Evolutionary conservation across 2,888 invertebrate genomes (phyloP).

Genomic region (Leptinotarsa haldemani): DNA sequence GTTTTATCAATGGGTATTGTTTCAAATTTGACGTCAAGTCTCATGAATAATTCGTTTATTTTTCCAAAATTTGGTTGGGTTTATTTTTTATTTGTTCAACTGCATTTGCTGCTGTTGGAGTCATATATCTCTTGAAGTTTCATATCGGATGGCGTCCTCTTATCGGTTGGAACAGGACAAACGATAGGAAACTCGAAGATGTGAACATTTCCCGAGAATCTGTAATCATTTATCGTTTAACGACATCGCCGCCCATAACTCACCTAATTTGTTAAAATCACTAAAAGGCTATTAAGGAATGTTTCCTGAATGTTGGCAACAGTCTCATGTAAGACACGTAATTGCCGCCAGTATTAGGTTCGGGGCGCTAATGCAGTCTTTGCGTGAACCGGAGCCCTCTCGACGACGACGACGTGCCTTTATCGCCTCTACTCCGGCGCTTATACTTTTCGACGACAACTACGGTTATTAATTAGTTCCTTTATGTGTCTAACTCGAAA

Average conservation of each 20-base stretch:
- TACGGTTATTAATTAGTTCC: conserved; percentile 23
- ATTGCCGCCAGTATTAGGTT: conserved; percentile 37
- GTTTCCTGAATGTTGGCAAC: conserved; percentile 44
- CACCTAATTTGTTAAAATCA: conserved; percentile 50
- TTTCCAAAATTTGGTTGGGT: too few relatives aligned
- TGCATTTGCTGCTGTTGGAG: neutral
- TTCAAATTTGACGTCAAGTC: too few relatives aligned
- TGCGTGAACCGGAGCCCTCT: conserved; percentile 27
- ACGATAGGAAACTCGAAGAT: conserved; percentile 3
- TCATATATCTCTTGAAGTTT: too few relatives aligned
- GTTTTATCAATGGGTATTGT: too few relatives aligned
- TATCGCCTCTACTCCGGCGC: neutral
- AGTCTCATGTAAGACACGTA: conserved; percentile 43
- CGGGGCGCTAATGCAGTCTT: conserved; percentile 37
- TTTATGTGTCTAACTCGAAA: conserved; percentile 16
- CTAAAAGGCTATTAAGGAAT: conserved; percentile 47
- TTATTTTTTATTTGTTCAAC: too few relatives aligned
- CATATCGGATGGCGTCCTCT: neutral
- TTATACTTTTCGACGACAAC: conserved; percentile 4
- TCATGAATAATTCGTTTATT: too few relatives aligned
- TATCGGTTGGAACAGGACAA: neutral
- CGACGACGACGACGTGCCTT: conserved; percentile 3
- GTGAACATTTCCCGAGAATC: conserved; percentile 12
- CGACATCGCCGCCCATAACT: conserved; percentile 35
- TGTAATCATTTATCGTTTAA: conserved; percentile 28